Conservation (phyloP, 2,888 invertebrate genomes). For the Panopea generosa region DNA sequence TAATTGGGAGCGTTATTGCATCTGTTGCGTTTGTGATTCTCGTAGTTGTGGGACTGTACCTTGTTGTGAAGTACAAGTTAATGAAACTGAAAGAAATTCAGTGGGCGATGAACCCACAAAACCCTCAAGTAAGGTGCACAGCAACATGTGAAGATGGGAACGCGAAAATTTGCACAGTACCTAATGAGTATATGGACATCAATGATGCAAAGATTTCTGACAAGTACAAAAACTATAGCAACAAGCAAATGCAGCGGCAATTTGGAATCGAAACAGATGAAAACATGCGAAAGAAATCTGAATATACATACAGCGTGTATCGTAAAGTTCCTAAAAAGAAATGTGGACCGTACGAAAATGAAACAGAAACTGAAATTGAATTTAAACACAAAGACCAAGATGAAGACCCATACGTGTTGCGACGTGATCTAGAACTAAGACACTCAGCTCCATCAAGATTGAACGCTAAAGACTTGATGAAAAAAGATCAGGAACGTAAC, state of each 20-base stretch:
- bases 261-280: conserved; percentile 27
- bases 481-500: conserved; percentile 21
- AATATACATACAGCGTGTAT: no score
- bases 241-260: conserved; percentile 30
- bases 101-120: conserved; percentile 12
- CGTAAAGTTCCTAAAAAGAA: no score
- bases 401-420: background rate
- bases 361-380: conserved; percentile 2
- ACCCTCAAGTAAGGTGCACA: background rate
- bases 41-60: conserved; percentile 41
- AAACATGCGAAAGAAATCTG: no score
- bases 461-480: conserved; percentile 42
- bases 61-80: conserved; percentile 53
- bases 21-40: conserved; percentile 36
- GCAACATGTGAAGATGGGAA: conserved; percentile 4
- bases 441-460: conserved; percentile 63
- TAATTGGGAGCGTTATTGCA: conserved; percentile 37
- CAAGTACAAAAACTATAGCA: conserved; percentile 26
- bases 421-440: conserved; percentile 32
- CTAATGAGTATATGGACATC: conserved; percentile 56
- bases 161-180: conserved; percentile 23
- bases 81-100: conserved; percentile 46
- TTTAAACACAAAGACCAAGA: conserved; percentile 8
- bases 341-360: conserved; percentile 28
- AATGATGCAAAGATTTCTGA: conserved; percentile 36